A percentile compares a stretch with the other conserved stretches of the same genome.
phyloP scores from a whole-genome alignment of 2,113 vertebrate species.

The Notarius quadriscutis region DNA sequence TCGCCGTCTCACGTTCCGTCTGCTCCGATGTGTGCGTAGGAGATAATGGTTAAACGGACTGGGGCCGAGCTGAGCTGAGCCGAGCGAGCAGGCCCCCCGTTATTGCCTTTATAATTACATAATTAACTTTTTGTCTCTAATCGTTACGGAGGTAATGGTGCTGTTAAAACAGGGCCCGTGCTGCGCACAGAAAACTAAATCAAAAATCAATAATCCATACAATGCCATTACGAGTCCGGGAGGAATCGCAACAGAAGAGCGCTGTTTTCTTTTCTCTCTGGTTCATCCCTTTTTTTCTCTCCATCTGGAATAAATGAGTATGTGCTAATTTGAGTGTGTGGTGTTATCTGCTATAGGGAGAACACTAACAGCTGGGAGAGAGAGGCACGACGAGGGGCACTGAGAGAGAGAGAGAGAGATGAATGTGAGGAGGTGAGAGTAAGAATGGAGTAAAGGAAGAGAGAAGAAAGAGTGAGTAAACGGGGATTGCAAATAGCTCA shows the following conservation, averaged over 20 bases:
- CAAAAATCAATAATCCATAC: slow-evolving; percentile 99
- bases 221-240: slow-evolving; percentile 97
- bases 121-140: slow-evolving; percentile 99
- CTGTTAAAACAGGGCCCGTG: slow-evolving; percentile 95
- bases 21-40: slow-evolving; percentile 98
- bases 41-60: slow-evolving; percentile 99
- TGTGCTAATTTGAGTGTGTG: slow-evolving; percentile 86
- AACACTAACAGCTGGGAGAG: slow-evolving; percentile 88
- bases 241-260: slow-evolving; percentile 63
- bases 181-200: slow-evolving; percentile 95
- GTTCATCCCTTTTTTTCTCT: slow-evolving; percentile 32
- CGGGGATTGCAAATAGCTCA: slow-evolving; percentile 79
- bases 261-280: slow-evolving; percentile 40
- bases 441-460: slow-evolving; percentile 61
- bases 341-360: slow-evolving; percentile 90
- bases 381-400: slow-evolving; percentile 62
- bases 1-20: slow-evolving; percentile 97
- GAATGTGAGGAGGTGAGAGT: neutral
- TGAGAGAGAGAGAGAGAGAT: slow-evolving; percentile 46
- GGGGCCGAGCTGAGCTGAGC: slow-evolving; percentile 94
- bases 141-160: slow-evolving; percentile 99
- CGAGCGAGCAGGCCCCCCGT: slow-evolving; percentile 91
- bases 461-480: slow-evolving; percentile 37
- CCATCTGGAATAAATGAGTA: slow-evolving; percentile 84
- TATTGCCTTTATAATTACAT: slow-evolving; percentile 99